These are phyloP conservation scores for Polyommatus iphigenia DNA, from an alignment of 2,888 invertebrate genomes.

Conservation along the genomic window DNA sequence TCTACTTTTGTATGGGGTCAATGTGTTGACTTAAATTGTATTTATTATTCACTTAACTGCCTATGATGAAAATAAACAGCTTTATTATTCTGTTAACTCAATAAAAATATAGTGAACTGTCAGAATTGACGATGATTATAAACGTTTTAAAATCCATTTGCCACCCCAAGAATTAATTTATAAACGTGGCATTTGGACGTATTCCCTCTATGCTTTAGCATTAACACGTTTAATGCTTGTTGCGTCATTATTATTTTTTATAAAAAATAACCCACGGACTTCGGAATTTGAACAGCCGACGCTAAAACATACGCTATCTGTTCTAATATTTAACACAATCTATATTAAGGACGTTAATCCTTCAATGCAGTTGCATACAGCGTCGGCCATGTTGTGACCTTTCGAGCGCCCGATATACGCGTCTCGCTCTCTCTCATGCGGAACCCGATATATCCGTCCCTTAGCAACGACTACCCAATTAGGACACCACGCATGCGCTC, in stretches of 20 bases:
- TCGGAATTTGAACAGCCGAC: neutral
- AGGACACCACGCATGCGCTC: slow-evolving; percentile 77
- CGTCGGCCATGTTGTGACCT: slow-evolving; percentile 72
- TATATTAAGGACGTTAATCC: slow-evolving; percentile 28
- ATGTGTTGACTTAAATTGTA: neutral
- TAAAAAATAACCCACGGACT: neutral
- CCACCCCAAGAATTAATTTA: neutral
- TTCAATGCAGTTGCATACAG: slow-evolving; percentile 67
- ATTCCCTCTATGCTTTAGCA: neutral
- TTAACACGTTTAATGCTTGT: neutral
- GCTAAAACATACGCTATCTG: slow-evolving; percentile 15
- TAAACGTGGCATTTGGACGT: neutral
- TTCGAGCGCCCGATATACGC: slow-evolving; percentile 50
- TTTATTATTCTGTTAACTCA: neutral
- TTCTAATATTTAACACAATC: slow-evolving; percentile 22
- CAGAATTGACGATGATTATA: neutral
- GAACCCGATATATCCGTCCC: slow-evolving; percentile 51
- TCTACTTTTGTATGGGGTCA: too few species aligned
- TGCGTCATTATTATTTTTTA: neutral
- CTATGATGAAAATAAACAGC: neutral
- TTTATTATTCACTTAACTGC: neutral
- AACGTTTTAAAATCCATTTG: neutral
- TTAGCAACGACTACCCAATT: slow-evolving; percentile 57
- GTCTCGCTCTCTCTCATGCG: slow-evolving; percentile 51
- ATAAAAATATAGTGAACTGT: neutral